A percentile compares a stretch with the other conserved stretches of the same genome.
phyloP scores from a whole-genome alignment of 2,888 invertebrate genomes.

The Drosophila rubida region DNA sequence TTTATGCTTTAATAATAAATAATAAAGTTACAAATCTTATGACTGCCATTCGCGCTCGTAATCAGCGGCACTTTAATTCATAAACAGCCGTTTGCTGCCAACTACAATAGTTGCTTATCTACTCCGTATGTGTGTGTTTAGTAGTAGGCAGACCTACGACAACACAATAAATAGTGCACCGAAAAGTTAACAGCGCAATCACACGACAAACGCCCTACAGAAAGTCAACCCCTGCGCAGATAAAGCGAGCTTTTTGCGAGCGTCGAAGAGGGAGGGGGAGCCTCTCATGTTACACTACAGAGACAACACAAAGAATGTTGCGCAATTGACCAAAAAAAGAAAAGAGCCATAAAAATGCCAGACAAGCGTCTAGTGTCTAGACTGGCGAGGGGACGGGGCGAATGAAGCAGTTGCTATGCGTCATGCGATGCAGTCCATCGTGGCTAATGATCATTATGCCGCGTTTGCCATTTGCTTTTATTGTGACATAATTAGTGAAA shows the following conservation, averaged over 20 bases:
- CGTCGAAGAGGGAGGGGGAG: not conserved
- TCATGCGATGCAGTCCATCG: constrained; percentile 28
- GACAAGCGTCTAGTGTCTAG: constrained; percentile 39
- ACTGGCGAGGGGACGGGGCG: constrained; percentile 10
- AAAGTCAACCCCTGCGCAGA: constrained; percentile 47
- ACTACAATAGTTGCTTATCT: not conserved
- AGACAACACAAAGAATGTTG: constrained; percentile 63
- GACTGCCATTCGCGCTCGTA: not conserved
- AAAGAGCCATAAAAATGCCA: constrained; percentile 14
- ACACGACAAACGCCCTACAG: constrained; percentile 25
- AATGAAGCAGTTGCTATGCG: constrained; percentile 1
- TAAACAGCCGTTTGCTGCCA: not conserved
- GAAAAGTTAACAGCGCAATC: constrained; percentile 18
- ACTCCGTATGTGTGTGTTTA: not conserved
- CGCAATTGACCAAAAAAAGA: constrained; percentile 55
- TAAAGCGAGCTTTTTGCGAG: constrained; percentile 8
- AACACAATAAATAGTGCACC: constrained; percentile 60
- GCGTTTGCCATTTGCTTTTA: constrained; percentile 50
- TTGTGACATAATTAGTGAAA: constrained; percentile 82
- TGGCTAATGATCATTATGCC: constrained; percentile 38
- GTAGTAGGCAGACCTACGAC: constrained; percentile 62
- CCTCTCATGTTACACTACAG: constrained; percentile 22
- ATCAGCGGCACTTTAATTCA: not conserved
- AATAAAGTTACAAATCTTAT: not conserved
- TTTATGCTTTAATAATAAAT: not conserved